Percentiles rank a stretch among this genome's conserved stretches.
Evolutionary conservation across 2,888 invertebrate species (phyloP).

Genomic region (Ectemnius lituratus): DNA sequence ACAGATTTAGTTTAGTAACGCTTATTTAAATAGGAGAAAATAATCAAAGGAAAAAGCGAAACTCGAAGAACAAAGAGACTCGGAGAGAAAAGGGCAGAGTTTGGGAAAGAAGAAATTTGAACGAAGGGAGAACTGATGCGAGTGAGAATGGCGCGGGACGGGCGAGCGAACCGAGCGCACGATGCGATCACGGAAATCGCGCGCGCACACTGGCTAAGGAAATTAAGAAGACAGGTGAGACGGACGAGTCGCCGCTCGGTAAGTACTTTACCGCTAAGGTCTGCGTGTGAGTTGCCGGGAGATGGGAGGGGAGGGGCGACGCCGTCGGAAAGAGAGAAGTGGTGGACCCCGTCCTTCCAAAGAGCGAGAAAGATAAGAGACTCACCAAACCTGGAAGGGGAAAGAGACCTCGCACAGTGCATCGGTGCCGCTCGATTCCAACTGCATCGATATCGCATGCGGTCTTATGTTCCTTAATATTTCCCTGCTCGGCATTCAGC

Average conservation of each 20-base stretch:
- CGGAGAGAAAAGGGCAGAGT: too few relatives aligned
- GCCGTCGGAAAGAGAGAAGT: constrained; percentile 16
- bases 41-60: too few relatives aligned
- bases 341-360: constrained; percentile 13
- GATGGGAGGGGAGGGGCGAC: constrained; percentile 8
- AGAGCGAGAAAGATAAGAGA: constrained; percentile 22
- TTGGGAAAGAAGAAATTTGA: not conserved
- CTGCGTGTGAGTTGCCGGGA: constrained; percentile 13
- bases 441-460: too few relatives aligned
- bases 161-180: constrained; percentile 8
- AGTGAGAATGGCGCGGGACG: not conserved
- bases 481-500: too few relatives aligned
- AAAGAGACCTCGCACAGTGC: constrained; percentile 23
- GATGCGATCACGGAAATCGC: constrained; percentile 60
- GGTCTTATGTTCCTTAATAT: too few relatives aligned
- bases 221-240: constrained; percentile 62
- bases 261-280: constrained; percentile 39
- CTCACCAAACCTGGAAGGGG: constrained; percentile 32
- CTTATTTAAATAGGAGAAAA: too few relatives aligned
- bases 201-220: constrained; percentile 48
- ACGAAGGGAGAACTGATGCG: not conserved
- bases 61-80: too few relatives aligned
- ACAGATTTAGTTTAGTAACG: too few relatives aligned
- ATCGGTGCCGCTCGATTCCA: constrained; percentile 36
- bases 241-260: constrained; percentile 39